Percentiles rank a stretch among this genome's conserved stretches.
phyloP scores from a whole-genome alignment of 37 sponge, comb jelly and placozoan genomes.

The Beroe forskalii region DNA sequence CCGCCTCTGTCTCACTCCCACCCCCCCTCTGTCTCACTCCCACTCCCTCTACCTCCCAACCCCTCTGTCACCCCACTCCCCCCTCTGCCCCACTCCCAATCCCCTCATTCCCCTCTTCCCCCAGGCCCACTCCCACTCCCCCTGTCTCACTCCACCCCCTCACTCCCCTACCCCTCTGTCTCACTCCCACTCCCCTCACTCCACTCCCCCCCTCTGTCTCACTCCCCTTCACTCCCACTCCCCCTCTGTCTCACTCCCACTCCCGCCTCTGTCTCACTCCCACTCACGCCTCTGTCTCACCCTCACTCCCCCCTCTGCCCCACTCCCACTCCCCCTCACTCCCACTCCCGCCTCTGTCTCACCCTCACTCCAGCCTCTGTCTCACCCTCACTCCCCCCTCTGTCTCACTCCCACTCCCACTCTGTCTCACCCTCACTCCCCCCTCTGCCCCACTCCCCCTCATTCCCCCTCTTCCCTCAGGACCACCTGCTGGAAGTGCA shows the following conservation, averaged over 20 bases:
- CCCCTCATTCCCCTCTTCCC: neutral
- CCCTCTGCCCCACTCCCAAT: neutral
- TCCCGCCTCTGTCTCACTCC: neutral
- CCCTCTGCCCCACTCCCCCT: neutral
- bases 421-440: slow-evolving; percentile 8
- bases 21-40: neutral
- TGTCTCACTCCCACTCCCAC: neutral
- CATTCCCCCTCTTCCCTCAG: neutral
- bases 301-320: neutral
- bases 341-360: neutral
- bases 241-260: slow-evolving; percentile 2
- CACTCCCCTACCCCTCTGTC: neutral
- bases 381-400: neutral
- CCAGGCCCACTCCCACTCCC: neutral
- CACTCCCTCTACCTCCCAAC: too few relatives aligned
- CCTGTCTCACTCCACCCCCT: too few relatives aligned
- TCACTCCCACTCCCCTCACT: neutral
- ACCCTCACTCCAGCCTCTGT: neutral
- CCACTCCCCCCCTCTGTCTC: neutral
- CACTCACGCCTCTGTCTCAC: neutral
- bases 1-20: neutral
- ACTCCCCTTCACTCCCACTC: neutral
- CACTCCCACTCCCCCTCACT: neutral
- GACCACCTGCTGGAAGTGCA: slow-evolving; percentile 36
- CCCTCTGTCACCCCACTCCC: slow-evolving; percentile 26